Percentiles rank a stretch among this genome's conserved stretches.
phyloP scores from a whole-genome alignment of 1,140 invertebrate genomes.

The Polypedilum pembai region DNA sequence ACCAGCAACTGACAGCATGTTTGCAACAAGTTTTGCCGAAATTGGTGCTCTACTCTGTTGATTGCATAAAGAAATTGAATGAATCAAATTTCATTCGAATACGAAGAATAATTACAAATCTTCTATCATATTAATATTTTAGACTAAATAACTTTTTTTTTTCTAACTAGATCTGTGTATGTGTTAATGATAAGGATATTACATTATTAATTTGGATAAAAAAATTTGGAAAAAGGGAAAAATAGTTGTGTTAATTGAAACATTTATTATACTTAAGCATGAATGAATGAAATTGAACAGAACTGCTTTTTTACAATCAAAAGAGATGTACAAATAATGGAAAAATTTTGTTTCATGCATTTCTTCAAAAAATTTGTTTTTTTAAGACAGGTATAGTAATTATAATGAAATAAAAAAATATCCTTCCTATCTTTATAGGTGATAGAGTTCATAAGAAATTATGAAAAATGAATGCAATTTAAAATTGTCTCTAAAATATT shows the following conservation, averaged over 20 bases:
- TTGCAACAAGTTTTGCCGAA: slow-evolving; percentile 96
- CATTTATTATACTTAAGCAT: background rate
- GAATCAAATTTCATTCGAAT: slow-evolving; percentile 6
- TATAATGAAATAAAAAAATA: background rate
- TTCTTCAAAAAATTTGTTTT: background rate
- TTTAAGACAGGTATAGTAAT: background rate
- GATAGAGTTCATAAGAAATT: no score
- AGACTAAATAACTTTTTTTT: background rate
- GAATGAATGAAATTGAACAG: slow-evolving; percentile 15
- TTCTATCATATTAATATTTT: slow-evolving; percentile 1
- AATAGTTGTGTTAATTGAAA: background rate
- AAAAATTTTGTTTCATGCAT: background rate
- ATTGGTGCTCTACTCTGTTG: slow-evolving; percentile 91
- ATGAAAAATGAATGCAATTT: no score
- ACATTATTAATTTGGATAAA: background rate
- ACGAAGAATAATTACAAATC: background rate
- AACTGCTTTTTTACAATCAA: no score
- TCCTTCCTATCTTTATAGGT: background rate
- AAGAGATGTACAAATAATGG: no score
- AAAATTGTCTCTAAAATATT: no score
- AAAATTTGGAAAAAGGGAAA: background rate
- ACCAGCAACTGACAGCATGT: slow-evolving; percentile 96
- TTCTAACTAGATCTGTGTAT: background rate
- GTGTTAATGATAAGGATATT: background rate
- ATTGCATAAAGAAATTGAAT: background rate